Percentiles rank a stretch among this genome's conserved stretches.
phyloP scores from a whole-genome alignment of 2,113 vertebrate species.

The Calidris pugnax region DNA sequence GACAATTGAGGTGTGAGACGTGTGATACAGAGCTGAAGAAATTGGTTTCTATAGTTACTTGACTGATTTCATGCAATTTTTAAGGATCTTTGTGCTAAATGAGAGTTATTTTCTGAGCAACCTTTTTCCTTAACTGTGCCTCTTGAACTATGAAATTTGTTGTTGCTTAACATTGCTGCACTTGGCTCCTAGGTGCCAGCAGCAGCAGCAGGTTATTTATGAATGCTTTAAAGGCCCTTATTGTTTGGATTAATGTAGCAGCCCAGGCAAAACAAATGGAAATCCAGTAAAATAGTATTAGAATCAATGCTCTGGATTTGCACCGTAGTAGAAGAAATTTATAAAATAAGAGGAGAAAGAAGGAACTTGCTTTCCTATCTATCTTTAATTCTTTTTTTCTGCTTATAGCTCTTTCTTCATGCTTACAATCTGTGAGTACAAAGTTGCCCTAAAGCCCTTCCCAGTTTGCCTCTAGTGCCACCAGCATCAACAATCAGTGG shows the following conservation, averaged over 20 bases:
- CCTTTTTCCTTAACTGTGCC: slow-evolving; percentile 82
- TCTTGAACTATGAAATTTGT: slow-evolving; percentile 86
- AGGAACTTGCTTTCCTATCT: not conserved
- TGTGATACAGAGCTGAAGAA: slow-evolving; percentile 85
- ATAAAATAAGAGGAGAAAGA: not conserved
- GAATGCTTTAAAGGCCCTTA: slow-evolving; percentile 81
- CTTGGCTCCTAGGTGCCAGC: slow-evolving; percentile 75
- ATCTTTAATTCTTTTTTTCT: not conserved
- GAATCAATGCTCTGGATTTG: slow-evolving; percentile 61
- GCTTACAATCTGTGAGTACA: slow-evolving; percentile 1
- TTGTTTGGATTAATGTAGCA: slow-evolving; percentile 82
- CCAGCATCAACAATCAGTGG: slow-evolving; percentile 18
- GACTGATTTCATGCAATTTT: slow-evolving; percentile 84
- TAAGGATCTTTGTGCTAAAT: slow-evolving; percentile 84
- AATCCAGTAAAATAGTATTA: slow-evolving; percentile 72
- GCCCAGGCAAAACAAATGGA: slow-evolving; percentile 77
- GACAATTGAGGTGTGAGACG: slow-evolving; percentile 87
- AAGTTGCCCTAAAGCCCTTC: slow-evolving; percentile 35
- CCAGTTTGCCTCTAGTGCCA: slow-evolving; percentile 22
- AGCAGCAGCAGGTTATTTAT: slow-evolving; percentile 84
- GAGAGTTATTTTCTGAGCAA: slow-evolving; percentile 79
- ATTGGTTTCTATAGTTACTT: slow-evolving; percentile 88
- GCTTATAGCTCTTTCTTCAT: not conserved
- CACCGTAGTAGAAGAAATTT: slow-evolving; percentile 24
- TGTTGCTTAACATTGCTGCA: slow-evolving; percentile 78